Evolutionary conservation across 2,797 vertebrate genomes (phyloP).

Genomic region (Melanotaenia boesemani): DNA sequence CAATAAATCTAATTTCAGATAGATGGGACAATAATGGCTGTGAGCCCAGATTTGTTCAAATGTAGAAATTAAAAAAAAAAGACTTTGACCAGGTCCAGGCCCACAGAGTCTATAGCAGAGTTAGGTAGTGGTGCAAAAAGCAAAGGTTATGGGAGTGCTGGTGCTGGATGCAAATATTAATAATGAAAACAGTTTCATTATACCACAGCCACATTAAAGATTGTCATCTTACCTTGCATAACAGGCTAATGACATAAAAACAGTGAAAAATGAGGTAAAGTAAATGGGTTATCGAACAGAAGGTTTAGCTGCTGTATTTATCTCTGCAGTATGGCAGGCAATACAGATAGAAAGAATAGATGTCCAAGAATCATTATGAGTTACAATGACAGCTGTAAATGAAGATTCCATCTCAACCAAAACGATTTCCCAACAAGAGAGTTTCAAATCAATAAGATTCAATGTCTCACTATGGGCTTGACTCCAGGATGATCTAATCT

Average conservation of each 20-base stretch:
- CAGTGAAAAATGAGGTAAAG: constrained; percentile 49
- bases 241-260: constrained; percentile 13
- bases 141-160: neutral
- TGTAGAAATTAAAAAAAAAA: constrained; percentile 60
- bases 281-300: constrained; percentile 74
- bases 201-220: constrained; percentile 21
- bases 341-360: constrained; percentile 54
- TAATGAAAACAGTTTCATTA: constrained; percentile 18
- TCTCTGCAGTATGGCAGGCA: constrained; percentile 42
- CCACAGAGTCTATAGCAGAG: constrained; percentile 13
- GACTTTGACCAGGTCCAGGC: constrained; percentile 39
- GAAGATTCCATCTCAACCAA: constrained; percentile 60
- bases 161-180: constrained; percentile 23
- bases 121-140: constrained; percentile 6
- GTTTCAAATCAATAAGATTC: constrained; percentile 63
- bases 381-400: constrained; percentile 53
- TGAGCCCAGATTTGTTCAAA: constrained; percentile 64
- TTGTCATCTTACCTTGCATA: constrained; percentile 6
- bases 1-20: constrained; percentile 69
- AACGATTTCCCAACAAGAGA: constrained; percentile 63
- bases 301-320: constrained; percentile 54
- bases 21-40: constrained; percentile 57
- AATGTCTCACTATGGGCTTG: constrained; percentile 28
- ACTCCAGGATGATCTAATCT: constrained; percentile 37
- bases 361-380: constrained; percentile 55